A percentile compares a stretch with the other conserved stretches of the same genome.
These are phyloP conservation scores for Podarcis cretensis DNA, from an alignment of 2,113 vertebrate genomes.

Conservation along the genomic window DNA sequence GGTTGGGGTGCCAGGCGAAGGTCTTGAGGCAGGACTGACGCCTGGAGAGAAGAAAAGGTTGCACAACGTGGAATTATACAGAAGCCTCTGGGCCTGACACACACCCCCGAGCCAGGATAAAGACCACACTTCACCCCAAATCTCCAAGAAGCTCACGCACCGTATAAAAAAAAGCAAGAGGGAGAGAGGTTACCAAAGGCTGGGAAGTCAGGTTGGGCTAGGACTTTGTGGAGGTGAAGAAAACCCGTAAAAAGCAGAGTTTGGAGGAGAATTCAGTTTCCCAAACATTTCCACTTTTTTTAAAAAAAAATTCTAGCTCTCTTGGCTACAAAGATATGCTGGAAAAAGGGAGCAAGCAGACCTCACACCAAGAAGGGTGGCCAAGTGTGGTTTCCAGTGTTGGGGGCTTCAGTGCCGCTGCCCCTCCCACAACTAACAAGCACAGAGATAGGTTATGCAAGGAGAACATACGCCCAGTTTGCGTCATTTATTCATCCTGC, in stretches of 20 bases:
- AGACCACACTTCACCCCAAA: background rate
- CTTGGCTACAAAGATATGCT: background rate
- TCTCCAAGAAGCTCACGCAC: background rate
- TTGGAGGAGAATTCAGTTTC: background rate
- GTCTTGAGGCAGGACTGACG: constrained; percentile 88
- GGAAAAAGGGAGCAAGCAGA: background rate
- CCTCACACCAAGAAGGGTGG: background rate
- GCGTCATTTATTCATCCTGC: background rate
- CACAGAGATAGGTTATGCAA: too few species aligned
- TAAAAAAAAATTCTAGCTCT: background rate
- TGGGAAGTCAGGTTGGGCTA: background rate
- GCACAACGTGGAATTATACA: too few species aligned
- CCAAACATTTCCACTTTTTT: background rate
- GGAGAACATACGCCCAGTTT: background rate
- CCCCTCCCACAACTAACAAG: background rate
- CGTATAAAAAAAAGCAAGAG: background rate
- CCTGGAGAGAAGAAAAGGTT: constrained; percentile 64
- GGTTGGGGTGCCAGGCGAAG: constrained; percentile 87
- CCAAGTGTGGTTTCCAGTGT: background rate
- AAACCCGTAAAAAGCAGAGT: background rate
- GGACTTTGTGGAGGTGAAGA: background rate
- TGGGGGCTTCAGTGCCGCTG: too few species aligned
- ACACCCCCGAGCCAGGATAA: background rate
- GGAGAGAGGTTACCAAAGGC: background rate
- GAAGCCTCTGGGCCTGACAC: background rate